phyloP scores from a whole-genome alignment of 1,140 invertebrate species.

The Zaprionus capensis region DNA sequence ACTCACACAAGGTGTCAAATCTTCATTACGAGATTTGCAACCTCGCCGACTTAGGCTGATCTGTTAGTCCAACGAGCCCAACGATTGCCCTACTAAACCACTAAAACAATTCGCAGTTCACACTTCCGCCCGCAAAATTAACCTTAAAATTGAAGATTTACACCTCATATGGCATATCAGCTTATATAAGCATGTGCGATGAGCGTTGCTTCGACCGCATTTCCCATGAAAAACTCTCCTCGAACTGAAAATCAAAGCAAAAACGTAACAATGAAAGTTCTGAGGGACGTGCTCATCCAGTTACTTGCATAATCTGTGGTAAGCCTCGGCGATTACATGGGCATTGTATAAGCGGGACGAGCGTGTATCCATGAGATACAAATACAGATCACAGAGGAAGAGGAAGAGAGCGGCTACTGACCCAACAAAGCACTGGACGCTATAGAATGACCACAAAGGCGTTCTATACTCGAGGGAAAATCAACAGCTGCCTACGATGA shows the following conservation, averaged over 20 bases:
- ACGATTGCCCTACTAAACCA: slow-evolving; percentile 48
- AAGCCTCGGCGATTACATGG: slow-evolving; percentile 60
- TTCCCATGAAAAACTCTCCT: slow-evolving; percentile 39
- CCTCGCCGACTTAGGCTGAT: background rate
- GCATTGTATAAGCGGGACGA: slow-evolving; percentile 39
- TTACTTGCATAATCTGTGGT: slow-evolving; percentile 70
- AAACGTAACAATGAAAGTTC: slow-evolving; percentile 22
- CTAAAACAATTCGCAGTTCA: slow-evolving; percentile 53
- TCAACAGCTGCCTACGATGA: slow-evolving; percentile 52
- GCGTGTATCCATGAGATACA: slow-evolving; percentile 26
- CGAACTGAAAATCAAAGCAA: slow-evolving; percentile 30
- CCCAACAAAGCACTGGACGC: background rate
- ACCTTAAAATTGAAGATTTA: slow-evolving; percentile 62
- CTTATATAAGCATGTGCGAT: background rate
- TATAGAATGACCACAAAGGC: slow-evolving; percentile 31
- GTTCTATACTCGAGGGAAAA: slow-evolving; percentile 49
- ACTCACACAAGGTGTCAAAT: too few relatives aligned
- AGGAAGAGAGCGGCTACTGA: slow-evolving; percentile 16
- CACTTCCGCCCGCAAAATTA: slow-evolving; percentile 47
- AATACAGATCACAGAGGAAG: slow-evolving; percentile 2
- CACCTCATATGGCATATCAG: slow-evolving; percentile 31
- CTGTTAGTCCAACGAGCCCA: background rate
- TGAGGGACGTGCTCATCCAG: slow-evolving; percentile 28
- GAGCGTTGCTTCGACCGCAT: background rate
- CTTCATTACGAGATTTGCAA: background rate